Evolutionary conservation across 2,888 invertebrate species (phyloP).

Genomic region (Bimastos eiseni): DNA sequence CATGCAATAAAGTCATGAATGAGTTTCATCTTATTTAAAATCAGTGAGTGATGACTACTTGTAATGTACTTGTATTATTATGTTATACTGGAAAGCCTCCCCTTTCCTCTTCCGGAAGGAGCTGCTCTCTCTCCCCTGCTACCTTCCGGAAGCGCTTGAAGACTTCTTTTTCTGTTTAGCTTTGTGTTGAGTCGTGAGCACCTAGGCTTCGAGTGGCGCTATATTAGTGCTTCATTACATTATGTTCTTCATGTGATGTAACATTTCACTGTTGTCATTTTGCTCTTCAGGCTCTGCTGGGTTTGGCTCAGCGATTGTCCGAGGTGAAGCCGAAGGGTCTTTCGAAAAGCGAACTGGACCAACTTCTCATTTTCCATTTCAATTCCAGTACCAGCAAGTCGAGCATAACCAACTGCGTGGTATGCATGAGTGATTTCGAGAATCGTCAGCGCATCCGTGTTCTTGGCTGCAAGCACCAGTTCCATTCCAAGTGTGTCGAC

Average conservation of each 20-base stretch:
- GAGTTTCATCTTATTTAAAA: too few species aligned
- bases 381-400: constrained; percentile 26
- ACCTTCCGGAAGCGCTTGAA: too few species aligned
- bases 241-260: neutral
- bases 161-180: too few species aligned
- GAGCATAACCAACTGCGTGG: constrained; percentile 32
- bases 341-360: constrained; percentile 30
- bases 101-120: too few species aligned
- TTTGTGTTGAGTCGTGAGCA: too few species aligned
- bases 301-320: constrained; percentile 32
- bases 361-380: constrained; percentile 31
- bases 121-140: too few species aligned
- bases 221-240: too few species aligned
- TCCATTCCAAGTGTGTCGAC: constrained; percentile 36
- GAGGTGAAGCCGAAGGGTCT: constrained; percentile 31
- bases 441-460: constrained; percentile 30
- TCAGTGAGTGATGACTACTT: too few species aligned
- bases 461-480: constrained; percentile 34
- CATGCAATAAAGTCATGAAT: too few species aligned
- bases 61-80: too few species aligned
- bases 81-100: too few species aligned
- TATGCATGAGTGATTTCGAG: constrained; percentile 37
- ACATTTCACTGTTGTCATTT: neutral
- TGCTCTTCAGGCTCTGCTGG: constrained; percentile 28
- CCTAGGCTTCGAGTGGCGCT: too few species aligned